phyloP scores from a whole-genome alignment of 1,140 invertebrate species.

The Penaeus chinensis region DNA sequence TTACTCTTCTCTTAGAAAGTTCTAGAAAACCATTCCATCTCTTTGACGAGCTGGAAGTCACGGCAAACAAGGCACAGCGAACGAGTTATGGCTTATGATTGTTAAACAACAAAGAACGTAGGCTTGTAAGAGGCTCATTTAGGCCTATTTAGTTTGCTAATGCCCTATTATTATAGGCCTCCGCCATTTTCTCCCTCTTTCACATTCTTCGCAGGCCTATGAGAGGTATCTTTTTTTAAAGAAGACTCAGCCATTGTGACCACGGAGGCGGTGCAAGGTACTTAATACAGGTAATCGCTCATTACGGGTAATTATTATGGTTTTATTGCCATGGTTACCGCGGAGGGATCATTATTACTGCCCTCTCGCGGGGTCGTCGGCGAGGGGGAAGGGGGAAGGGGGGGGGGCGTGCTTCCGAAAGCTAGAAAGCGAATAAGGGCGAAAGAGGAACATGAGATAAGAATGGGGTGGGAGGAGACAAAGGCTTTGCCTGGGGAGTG shows the following conservation, averaged over 20 bases:
- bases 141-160: constrained; percentile 1
- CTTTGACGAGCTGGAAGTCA: neutral
- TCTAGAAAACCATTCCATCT: no score
- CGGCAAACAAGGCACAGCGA: neutral
- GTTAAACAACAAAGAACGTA: constrained; percentile 7
- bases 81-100: neutral
- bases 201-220: constrained; percentile 16
- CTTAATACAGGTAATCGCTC: no score
- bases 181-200: constrained; percentile 10
- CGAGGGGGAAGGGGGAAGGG: neutral
- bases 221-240: neutral
- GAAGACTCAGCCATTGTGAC: no score
- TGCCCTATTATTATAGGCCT: constrained; percentile 13
- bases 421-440: neutral
- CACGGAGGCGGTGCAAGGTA: no score
- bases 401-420: neutral
- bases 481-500: no score
- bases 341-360: no score
- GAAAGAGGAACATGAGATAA: no score
- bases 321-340: no score
- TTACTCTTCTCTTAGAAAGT: no score
- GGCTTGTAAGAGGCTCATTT: constrained; percentile 17
- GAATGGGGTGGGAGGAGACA: no score
- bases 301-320: no score
- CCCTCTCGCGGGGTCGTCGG: neutral